Evolutionary conservation across 1,140 invertebrate genomes (phyloP), one percentile per base, ranked within the genome.

Genomic region (Pogonomyrmex barbatus): DNA sequence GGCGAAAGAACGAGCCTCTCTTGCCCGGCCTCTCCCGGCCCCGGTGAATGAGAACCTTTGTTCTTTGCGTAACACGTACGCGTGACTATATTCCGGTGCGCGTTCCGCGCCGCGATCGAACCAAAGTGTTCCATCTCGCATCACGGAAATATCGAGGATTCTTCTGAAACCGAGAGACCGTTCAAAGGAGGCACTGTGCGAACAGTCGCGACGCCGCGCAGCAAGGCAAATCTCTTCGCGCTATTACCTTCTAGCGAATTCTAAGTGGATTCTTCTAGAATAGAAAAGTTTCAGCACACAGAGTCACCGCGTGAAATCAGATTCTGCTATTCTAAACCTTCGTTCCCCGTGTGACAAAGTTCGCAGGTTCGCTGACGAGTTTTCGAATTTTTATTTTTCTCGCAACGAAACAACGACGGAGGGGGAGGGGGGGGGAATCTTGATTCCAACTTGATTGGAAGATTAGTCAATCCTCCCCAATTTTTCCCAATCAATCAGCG

Each of bases 31-130:
- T 47, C 24, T 50, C 39, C 17, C 42, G 14, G 10, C 67, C 24
- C 14, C 30, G 33, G 24, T 83, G 54, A 83, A 83, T n/a, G n/a
- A 50, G 68, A 73, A 83, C 4, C 79, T 83, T 83, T 83, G 54
- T 83, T 83, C 54, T 33, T n/a, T 82, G 42, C 52, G 65, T 54
- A 36, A 45, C 12, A 36, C 58, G 30, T 71, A 45, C 24, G 14
- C 24, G 42, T 10, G n/a, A 39, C 17, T 17, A 36, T 60, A 47
- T 73, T n/a, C 24, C 50, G 47, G 24, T 10, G 52, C 10, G 12
- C 65, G 24, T 58, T 58, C n/a, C 67, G 56, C 42, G 54, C 30
- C 42, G 24, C 24, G 78, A 56, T 2, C 77, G 39, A 81, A 54
- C 4, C 17, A 62, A 17, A 58, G 9, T 52, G 30, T 45, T 45